A percentile compares a stretch with the other conserved stretches of the same genome.
Conservation (phyloP, 2,888 invertebrate species). For the Sarcophaga subvicina region DNA sequence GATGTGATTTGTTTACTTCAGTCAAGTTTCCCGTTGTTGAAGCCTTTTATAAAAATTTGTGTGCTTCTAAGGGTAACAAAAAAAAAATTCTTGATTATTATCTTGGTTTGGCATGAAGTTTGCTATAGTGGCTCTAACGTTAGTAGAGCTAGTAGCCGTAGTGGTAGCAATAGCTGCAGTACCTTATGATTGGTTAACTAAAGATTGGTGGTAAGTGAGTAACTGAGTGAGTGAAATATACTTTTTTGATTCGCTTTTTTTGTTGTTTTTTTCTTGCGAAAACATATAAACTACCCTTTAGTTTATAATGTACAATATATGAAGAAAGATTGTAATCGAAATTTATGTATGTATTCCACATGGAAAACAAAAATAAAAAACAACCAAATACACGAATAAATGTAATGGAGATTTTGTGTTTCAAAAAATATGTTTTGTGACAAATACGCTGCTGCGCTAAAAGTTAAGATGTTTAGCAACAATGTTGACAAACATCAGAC, state of each 20-base stretch:
- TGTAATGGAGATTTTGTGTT: background rate
- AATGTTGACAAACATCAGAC: constrained; percentile 2
- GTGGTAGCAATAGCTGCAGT: constrained; percentile 37
- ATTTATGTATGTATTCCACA: constrained; percentile 56
- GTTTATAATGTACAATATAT: constrained; percentile 6
- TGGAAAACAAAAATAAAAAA: background rate
- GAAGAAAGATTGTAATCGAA: constrained; percentile 63
- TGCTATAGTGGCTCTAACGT: constrained; percentile 4
- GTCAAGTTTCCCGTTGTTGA: constrained; percentile 54
- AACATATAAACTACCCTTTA: constrained; percentile 57
- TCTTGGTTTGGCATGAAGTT: constrained; percentile 55
- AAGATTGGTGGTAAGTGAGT: constrained; percentile 60
- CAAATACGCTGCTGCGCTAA: background rate
- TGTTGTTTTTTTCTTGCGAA: constrained; percentile 1
- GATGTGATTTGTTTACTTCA: constrained; percentile 62
- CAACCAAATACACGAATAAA: background rate
- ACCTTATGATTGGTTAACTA: constrained; percentile 67
- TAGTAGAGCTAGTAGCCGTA: background rate
- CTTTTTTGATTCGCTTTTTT: no score
- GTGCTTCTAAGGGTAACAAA: constrained; percentile 61
- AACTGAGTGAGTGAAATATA: constrained; percentile 31
- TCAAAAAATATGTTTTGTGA: background rate
- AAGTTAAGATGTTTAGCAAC: background rate
- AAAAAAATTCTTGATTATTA: constrained; percentile 53
- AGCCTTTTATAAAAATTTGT: constrained; percentile 54